phyloP scores from a whole-genome alignment of 2,888 invertebrate genomes.

The Terebella lapidaria region DNA sequence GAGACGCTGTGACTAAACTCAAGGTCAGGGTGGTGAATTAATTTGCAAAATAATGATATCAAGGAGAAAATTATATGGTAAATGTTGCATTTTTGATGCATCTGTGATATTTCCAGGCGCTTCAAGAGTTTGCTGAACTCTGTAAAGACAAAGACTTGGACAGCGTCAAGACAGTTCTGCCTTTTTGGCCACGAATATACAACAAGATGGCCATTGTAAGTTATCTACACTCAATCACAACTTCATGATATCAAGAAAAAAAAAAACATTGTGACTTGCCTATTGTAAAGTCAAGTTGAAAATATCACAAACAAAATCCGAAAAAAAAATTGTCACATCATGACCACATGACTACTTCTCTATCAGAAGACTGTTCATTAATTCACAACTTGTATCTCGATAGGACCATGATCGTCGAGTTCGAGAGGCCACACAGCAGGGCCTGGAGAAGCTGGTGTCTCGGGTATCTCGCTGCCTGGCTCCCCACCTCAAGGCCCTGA shows the following conservation, averaged over 20 bases:
- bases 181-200: slow-evolving; percentile 80
- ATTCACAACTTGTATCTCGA: not conserved
- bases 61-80: not conserved
- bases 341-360: no score
- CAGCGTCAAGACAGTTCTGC: slow-evolving; percentile 67
- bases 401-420: slow-evolving; percentile 76
- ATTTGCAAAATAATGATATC: slow-evolving; percentile 39
- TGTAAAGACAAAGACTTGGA: slow-evolving; percentile 67
- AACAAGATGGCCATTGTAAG: slow-evolving; percentile 63
- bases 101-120: slow-evolving; percentile 60
- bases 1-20: slow-evolving; percentile 81
- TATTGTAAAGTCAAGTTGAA: no score
- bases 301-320: no score
- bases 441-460: slow-evolving; percentile 63
- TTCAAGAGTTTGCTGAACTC: slow-evolving; percentile 74
- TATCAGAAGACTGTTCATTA: no score
- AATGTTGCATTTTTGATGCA: no score
- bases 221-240: not conserved
- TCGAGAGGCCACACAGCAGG: slow-evolving; percentile 70
- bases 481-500: slow-evolving; percentile 70
- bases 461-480: slow-evolving; percentile 73
- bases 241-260: not conserved
- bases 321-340: no score
- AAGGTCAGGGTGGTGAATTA: no score
- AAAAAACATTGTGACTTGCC: no score